A percentile compares a stretch with the other conserved stretches of the same genome.
Evolutionary conservation across 2,888 invertebrate species (phyloP).

Genomic region (Lysandra bellargus): DNA sequence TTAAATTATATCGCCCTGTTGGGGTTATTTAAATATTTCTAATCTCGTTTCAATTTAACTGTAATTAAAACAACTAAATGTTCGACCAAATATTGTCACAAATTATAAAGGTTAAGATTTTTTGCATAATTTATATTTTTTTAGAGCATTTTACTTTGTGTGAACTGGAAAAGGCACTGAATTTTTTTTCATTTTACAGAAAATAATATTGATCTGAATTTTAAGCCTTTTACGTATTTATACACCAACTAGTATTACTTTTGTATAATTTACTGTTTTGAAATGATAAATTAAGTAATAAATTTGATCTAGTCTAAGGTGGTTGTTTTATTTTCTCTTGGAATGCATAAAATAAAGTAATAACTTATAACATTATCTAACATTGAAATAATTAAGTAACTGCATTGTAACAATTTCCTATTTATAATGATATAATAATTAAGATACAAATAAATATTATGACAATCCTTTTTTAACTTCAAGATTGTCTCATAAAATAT

Average conservation of each 20-base stretch:
- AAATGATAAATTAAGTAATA: slow-evolving; percentile 23
- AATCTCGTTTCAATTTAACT: neutral
- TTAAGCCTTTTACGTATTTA: neutral
- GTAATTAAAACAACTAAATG: neutral
- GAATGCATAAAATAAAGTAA: neutral
- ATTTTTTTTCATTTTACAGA: neutral
- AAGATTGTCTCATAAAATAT: too few species aligned
- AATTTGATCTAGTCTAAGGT: slow-evolving; percentile 24
- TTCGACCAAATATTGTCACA: neutral
- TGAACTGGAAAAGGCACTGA: neutral
- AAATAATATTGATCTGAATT: neutral
- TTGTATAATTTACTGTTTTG: slow-evolving; percentile 18
- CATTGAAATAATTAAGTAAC: too few species aligned
- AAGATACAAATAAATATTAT: too few species aligned
- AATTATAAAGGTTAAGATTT: neutral
- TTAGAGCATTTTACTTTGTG: neutral
- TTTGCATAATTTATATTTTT: neutral
- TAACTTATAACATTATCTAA: too few species aligned
- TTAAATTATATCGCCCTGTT: slow-evolving; percentile 15
- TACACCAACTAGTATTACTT: slow-evolving; percentile 15
- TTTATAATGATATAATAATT: too few species aligned
- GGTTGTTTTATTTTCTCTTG: neutral
- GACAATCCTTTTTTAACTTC: too few species aligned
- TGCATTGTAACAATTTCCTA: too few species aligned
- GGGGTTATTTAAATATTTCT: neutral